A percentile compares a stretch with the other conserved stretches of the same genome.
phyloP scores from a whole-genome alignment of 1,140 invertebrate species.

The Drosophila kohkoa region DNA sequence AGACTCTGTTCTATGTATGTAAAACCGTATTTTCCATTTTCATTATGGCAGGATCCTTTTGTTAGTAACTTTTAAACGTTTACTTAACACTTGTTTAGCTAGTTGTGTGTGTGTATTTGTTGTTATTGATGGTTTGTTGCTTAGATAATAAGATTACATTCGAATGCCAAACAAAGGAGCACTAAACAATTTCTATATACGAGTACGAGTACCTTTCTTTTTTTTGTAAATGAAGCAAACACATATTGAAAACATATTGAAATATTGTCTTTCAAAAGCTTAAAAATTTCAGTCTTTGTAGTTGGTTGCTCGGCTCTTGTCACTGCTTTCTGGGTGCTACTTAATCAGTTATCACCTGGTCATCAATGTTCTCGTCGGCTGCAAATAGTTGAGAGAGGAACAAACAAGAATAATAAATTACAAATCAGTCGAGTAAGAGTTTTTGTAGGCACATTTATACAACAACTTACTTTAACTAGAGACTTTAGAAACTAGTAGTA shows the following conservation, averaged over 20 bases:
- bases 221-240: conserved; percentile 66
- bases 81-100: conserved; percentile 58
- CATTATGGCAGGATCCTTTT: conserved; percentile 83
- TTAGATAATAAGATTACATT: conserved; percentile 26
- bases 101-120: conserved; percentile 13
- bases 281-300: conserved; percentile 85
- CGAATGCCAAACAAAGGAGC: conserved; percentile 40
- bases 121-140: conserved; percentile 12
- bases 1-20: conserved; percentile 65
- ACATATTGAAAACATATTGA: conserved; percentile 76
- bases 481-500: conserved; percentile 70
- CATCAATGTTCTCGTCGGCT: conserved; percentile 25
- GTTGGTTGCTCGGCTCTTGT: conserved; percentile 67
- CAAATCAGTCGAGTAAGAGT: background rate
- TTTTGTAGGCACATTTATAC: background rate
- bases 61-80: conserved; percentile 81
- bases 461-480: conserved; percentile 75
- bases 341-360: conserved; percentile 28
- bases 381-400: conserved; percentile 19
- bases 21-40: conserved; percentile 79
- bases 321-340: conserved; percentile 48
- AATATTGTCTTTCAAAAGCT: conserved; percentile 85
- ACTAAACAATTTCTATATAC: conserved; percentile 40
- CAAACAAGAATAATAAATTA: background rate
- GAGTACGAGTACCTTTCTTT: conserved; percentile 42